Evolutionary conservation across 2,888 invertebrate species (phyloP).

Genomic region (Drosophila cognata): DNA sequence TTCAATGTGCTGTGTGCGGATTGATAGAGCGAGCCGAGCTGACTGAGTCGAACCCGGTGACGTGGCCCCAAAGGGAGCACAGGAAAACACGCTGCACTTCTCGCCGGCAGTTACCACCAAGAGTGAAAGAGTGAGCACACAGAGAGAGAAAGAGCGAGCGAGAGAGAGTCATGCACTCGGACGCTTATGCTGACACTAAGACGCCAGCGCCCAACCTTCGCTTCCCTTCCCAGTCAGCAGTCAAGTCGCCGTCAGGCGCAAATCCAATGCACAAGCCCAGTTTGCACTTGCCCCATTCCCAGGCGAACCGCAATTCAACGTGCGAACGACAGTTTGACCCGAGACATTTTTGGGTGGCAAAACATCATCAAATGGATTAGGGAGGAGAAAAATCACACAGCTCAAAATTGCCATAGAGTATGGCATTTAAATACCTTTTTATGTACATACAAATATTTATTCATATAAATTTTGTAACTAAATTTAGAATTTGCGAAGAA

Average conservation of each 20-base stretch:
- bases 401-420: background rate
- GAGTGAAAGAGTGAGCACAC: background rate
- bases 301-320: constrained; percentile 74
- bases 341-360: constrained; percentile 66
- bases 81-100: constrained; percentile 53
- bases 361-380: constrained; percentile 49
- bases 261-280: constrained; percentile 71
- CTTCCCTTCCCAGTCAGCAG: constrained; percentile 20
- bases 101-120: constrained; percentile 44
- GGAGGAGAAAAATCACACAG: constrained; percentile 8
- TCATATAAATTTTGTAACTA: background rate
- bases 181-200: constrained; percentile 79
- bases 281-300: constrained; percentile 20
- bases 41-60: constrained; percentile 37
- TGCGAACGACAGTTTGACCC: constrained; percentile 79
- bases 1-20: constrained; percentile 83
- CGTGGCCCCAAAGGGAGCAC: constrained; percentile 30
- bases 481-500: background rate
- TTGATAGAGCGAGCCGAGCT: constrained; percentile 80
- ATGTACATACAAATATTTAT: background rate
- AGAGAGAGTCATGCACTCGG: constrained; percentile 37
- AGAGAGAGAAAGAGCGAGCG: background rate
- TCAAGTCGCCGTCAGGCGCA: constrained; percentile 53
- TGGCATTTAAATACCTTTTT: background rate
- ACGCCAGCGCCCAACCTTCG: constrained; percentile 54